Base-by-base conservation (phyloP, 2,888 invertebrate species). In the Herminia tarsipennalis region DNA sequence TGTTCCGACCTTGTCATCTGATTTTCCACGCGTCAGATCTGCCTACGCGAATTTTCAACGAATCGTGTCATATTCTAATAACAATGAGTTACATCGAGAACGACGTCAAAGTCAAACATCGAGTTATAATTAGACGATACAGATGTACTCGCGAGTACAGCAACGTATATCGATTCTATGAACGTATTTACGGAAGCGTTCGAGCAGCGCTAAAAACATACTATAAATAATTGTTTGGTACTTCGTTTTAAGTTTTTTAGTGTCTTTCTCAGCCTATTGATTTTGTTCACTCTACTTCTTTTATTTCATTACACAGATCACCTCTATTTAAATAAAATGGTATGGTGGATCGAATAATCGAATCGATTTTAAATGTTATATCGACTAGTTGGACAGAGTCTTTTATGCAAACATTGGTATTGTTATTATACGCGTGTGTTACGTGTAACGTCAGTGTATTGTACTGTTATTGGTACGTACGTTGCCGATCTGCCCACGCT, bases 1-100 rank as follows among this genome's bases (percentile, higher is more conserved):
- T 56, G 52, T 54, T 58, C 47, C 29, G 62, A 67, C 72, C 69
- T 70, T 71, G 73, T 70, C 70, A 66, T 56, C 59, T 57, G 66
- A 69, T 71, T 73, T 73, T 73, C 70, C 71, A 70, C 61, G 59
- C 62, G 60, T 59, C 64, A 54, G 61, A 56, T 66, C 71, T 61
- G 50, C 76, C 76, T 70, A 75, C 75, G 66, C 70, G 43, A 70
- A 69, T 75, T 71, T 75, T 51, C 71, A 67, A 65, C 58, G 57
- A 57, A 66, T 67, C 70, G 60, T 75, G 67, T 70, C 76, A 73
- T 73, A 68, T 69, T 61, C 65, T 61, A 62, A 66, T 57, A 66
- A 70, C 72, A 68, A 66, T 62, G 58, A 64, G 60, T 66, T 62
- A 61, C 61, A 66, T 63, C 52, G 50, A 43, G 51, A 50, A 51